Conservation (phyloP, 2,797 vertebrate species). For the Tamandua tetradactyla region DNA sequence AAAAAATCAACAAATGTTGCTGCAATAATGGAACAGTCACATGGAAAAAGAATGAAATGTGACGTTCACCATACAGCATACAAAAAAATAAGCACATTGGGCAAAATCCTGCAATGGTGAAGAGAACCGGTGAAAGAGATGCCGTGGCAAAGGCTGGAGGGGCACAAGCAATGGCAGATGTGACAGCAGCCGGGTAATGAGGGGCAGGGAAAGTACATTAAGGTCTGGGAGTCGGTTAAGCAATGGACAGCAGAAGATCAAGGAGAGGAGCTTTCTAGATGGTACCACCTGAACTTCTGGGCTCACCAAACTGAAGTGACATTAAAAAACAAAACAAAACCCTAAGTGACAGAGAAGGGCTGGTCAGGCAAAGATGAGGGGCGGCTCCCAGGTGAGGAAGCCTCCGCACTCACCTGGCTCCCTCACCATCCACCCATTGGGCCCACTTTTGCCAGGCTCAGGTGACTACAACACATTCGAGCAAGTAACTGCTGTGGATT, state of each 20-base stretch:
- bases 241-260: no score
- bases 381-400: background rate
- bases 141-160: no score
- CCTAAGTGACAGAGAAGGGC: background rate
- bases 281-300: background rate
- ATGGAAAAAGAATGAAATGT: no score
- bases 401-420: accelerated
- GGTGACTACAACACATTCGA: background rate
- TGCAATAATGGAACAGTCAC: no score
- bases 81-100: no score
- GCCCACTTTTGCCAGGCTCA: background rate
- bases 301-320: background rate
- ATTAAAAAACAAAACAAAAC: background rate
- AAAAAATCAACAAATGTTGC: no score
- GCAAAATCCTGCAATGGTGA: background rate
- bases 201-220: background rate
- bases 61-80: no score
- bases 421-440: accelerated
- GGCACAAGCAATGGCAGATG: accelerated
- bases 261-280: background rate
- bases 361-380: background rate
- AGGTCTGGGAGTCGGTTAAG: no score
- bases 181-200: background rate
- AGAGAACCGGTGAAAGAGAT: no score
- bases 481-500: background rate